A percentile compares a stretch with the other conserved stretches of the same genome.
Evolutionary conservation across 1,140 invertebrate genomes (phyloP).

Genomic region (Heliconius hermathena): DNA sequence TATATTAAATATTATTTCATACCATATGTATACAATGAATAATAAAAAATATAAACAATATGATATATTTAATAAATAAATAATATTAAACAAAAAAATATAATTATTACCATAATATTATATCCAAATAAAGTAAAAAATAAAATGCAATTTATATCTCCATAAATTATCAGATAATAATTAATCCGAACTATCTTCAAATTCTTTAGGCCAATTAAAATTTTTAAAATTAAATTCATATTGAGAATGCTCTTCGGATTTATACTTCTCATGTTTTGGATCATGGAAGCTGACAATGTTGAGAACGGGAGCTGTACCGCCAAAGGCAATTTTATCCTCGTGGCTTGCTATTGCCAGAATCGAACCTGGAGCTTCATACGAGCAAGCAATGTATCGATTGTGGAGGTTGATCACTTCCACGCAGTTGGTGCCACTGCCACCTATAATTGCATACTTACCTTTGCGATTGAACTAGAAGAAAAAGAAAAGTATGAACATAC

Average conservation of each 20-base stretch:
- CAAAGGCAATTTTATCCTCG: slow-evolving; percentile 66
- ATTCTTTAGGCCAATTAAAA: slow-evolving; percentile 38
- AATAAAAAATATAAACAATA: neutral
- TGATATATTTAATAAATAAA: too few relatives aligned
- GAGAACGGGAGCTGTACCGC: slow-evolving; percentile 62
- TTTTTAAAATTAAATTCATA: slow-evolving; percentile 41
- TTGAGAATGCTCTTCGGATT: slow-evolving; percentile 42
- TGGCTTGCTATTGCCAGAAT: slow-evolving; percentile 62
- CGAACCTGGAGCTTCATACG: slow-evolving; percentile 61
- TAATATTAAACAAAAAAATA: neutral
- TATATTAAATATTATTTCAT: too few relatives aligned
- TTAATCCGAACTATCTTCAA: slow-evolving; percentile 16
- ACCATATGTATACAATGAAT: too few relatives aligned
- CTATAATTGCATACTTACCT: slow-evolving; percentile 74
- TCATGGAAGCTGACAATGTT: slow-evolving; percentile 70
- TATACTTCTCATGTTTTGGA: slow-evolving; percentile 67
- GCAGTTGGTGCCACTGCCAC: slow-evolving; percentile 73
- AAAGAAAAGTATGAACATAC: neutral
- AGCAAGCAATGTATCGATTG: slow-evolving; percentile 71
- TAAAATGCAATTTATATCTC: neutral
- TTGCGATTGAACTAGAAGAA: slow-evolving; percentile 71
- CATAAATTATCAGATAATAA: neutral
- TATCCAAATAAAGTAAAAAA: too few relatives aligned
- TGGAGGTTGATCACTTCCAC: slow-evolving; percentile 76
- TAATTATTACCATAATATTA: neutral